These are phyloP conservation scores for Vanessa cardui DNA, from an alignment of 2,888 invertebrate genomes.

Conservation along the genomic window DNA sequence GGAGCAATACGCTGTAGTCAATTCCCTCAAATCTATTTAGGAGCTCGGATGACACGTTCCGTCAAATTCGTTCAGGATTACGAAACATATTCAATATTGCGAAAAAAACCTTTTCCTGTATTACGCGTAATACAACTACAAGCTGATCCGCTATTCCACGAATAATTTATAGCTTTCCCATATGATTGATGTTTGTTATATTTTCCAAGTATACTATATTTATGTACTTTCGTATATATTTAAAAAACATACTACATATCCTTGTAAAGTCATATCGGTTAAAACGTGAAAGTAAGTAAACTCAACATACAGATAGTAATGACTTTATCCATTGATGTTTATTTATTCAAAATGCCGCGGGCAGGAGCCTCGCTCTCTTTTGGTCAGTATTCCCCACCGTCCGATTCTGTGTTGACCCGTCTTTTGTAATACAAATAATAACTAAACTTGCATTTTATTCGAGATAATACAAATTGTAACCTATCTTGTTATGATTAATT, in stretches of 20 bases:
- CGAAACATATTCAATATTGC: constrained; percentile 27
- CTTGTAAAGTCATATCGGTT: no score
- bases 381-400: no score
- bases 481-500: no score
- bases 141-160: constrained; percentile 1
- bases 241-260: no score
- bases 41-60: constrained; percentile 28
- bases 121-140: constrained; percentile 4
- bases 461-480: no score
- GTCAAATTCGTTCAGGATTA: constrained; percentile 21
- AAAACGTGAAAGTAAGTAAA: no score
- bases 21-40: constrained; percentile 35
- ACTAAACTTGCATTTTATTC: no score
- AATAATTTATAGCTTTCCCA: constrained; percentile 6
- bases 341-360: not conserved
- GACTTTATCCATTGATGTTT: not conserved
- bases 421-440: no score
- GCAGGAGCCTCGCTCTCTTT: not conserved
- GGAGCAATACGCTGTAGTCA: constrained; percentile 22
- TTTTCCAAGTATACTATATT: not conserved
- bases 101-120: constrained; percentile 24
- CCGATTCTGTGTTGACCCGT: no score
- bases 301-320: not conserved
- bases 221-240: no score
- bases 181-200: not conserved